Evolutionary conservation across 1,140 invertebrate genomes (phyloP).

Genomic region (Dreissena rostriformis): DNA sequence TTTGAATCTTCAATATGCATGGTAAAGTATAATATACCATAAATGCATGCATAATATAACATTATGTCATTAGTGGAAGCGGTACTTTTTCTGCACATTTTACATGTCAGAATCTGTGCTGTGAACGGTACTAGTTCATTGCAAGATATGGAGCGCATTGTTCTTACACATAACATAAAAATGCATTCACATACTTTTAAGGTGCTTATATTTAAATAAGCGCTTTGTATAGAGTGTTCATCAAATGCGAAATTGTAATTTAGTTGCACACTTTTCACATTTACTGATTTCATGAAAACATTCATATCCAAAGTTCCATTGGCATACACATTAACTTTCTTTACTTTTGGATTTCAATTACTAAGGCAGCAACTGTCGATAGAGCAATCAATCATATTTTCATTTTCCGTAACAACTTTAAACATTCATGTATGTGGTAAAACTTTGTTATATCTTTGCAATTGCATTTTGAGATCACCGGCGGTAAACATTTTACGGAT

Average conservation of each 20-base stretch:
- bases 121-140: neutral
- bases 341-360: too few relatives aligned
- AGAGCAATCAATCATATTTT: too few relatives aligned
- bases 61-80: neutral
- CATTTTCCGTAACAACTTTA: too few relatives aligned
- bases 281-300: neutral
- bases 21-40: too few relatives aligned
- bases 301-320: neutral
- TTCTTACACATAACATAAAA: neutral
- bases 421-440: too few relatives aligned
- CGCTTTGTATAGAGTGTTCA: neutral
- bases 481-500: too few relatives aligned
- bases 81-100: neutral
- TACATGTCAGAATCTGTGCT: neutral
- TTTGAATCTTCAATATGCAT: too few relatives aligned
- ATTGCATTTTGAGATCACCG: too few relatives aligned
- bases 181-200: neutral
- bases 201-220: neutral
- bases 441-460: too few relatives aligned
- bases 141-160: neutral
- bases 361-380: too few relatives aligned
- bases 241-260: neutral
- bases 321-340: too few relatives aligned
- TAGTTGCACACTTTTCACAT: neutral
- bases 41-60: too few relatives aligned